phyloP scores from a whole-genome alignment of 2,888 invertebrate genomes.

The Tachina lurida region DNA sequence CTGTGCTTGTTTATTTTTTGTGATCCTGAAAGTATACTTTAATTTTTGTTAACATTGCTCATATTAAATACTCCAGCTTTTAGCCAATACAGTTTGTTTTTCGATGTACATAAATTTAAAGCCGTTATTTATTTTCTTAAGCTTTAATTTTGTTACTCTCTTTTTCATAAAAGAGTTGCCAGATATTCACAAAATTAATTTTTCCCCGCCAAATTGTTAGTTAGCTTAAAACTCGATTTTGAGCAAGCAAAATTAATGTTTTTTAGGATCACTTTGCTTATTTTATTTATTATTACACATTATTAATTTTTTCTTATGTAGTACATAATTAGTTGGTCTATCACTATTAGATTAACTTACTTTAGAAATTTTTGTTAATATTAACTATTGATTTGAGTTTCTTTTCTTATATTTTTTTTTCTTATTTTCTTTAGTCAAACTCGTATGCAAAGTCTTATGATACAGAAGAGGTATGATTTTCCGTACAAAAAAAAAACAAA shows the following conservation, averaged over 20 bases:
- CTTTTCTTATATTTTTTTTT: constrained; percentile 70
- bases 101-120: background rate
- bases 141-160: too few species aligned
- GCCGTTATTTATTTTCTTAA: too few species aligned
- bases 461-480: constrained; percentile 78
- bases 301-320: constrained; percentile 25
- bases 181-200: too few species aligned
- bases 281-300: background rate
- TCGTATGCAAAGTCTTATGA: constrained; percentile 75
- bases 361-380: constrained; percentile 71
- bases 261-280: constrained; percentile 9
- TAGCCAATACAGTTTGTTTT: constrained; percentile 18
- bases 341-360: constrained; percentile 68
- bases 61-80: background rate
- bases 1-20: background rate
- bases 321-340: constrained; percentile 8
- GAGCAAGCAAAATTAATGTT: background rate
- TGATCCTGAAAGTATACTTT: constrained; percentile 60
- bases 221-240: background rate
- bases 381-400: constrained; percentile 64
- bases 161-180: too few species aligned
- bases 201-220: too few species aligned
- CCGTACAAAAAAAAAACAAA: constrained; percentile 33
- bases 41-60: background rate
- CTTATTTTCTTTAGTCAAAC: constrained; percentile 78